Evolutionary conservation across 2,888 invertebrate species (phyloP), one percentile per base, ranked within the genome.

Genomic region (Quadroppia sp.): DNA sequence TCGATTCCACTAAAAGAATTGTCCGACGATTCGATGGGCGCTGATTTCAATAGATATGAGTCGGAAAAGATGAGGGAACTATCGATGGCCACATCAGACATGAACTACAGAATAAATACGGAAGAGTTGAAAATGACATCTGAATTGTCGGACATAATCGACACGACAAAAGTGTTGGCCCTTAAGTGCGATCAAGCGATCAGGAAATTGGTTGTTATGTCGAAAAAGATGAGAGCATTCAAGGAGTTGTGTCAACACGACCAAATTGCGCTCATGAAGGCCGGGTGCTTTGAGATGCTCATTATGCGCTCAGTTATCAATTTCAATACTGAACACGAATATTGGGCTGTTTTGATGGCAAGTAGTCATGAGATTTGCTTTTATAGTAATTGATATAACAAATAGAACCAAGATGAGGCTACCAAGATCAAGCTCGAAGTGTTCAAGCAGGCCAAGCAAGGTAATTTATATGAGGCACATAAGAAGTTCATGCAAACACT

Each of bases 251-350:
- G 93, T 81, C 92, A 95, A 80, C 93, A 92, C 79, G 96, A 97
- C 82, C 96, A 97, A 84, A 88, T 93, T 71, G 88, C 89, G 20
- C 84, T 94, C 15, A 83, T 95, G 13, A 95, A 94, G 82, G 94
- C 95, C 0, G 94, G 96, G 0, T 94, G 94, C 80, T 94, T 94
- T 69, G 97, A 98, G 84, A 91, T 98, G 89, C 90, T 98, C 89
- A 90, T 98, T 75, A 86, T 98, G 71, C 86, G 95, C 17, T 94
- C 96, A 77, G 92, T 92, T 0, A 90, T 92, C 86, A 91, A 91
- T 67, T 98, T 94, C 81, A 94, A 96, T 81, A 90, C 71, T 98
- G 97, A 97, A 90, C 90, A 2, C 36, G 71, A n/a, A 42, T n/a
- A 42, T 20, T 42, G 36, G 67, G 40, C 11, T 67, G 23, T n/a